Evolutionary conservation across 1,140 invertebrate genomes (phyloP).

Genomic region (Aphidius gifuensis): DNA sequence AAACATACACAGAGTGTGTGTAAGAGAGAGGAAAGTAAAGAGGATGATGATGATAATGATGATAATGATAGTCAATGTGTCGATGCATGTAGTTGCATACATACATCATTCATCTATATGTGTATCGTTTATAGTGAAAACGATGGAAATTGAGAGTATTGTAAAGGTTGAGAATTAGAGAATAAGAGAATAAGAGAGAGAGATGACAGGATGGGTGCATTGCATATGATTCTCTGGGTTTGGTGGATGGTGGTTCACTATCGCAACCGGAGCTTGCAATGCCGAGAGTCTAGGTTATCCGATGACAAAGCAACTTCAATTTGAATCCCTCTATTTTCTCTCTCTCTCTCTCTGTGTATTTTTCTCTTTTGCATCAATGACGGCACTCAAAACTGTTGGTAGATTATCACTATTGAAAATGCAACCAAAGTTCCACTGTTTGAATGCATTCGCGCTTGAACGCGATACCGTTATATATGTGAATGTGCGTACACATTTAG

Average conservation of each 20-base stretch:
- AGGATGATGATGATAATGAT: neutral
- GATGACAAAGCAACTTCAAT: slow-evolving; percentile 46
- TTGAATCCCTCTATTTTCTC: slow-evolving; percentile 13
- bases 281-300: slow-evolving; percentile 45
- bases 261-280: slow-evolving; percentile 44
- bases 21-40: neutral
- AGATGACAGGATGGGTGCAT: neutral
- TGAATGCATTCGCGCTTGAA: slow-evolving; percentile 48
- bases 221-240: too few species aligned
- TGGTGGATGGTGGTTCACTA: slow-evolving; percentile 34
- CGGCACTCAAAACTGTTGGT: slow-evolving; percentile 16
- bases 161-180: neutral
- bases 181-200: slow-evolving; percentile 14
- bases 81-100: neutral
- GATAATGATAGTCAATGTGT: neutral
- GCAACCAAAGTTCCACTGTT: slow-evolving; percentile 48
- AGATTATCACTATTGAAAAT: slow-evolving; percentile 49
- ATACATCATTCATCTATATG: too few species aligned
- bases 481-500: slow-evolving; percentile 28
- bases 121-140: too few species aligned
- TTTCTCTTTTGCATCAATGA: slow-evolving; percentile 22
- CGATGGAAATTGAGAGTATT: neutral
- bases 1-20: slow-evolving; percentile 18
- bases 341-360: slow-evolving; percentile 9
- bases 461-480: slow-evolving; percentile 35